Conservation (phyloP, 2,797 vertebrate species). For the Myotis vivesi region DNA sequence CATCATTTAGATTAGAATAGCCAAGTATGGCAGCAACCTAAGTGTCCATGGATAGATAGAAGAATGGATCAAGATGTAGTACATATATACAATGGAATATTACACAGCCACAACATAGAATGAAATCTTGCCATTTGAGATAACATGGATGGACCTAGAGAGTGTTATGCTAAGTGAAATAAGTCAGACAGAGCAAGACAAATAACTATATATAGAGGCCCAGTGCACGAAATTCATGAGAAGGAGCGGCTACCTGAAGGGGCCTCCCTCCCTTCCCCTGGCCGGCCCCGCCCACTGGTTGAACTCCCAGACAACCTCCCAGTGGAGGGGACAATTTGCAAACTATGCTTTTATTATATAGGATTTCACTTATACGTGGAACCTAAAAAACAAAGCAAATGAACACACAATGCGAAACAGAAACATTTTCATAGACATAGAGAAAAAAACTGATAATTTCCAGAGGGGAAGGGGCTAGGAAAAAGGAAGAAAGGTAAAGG, state of each 20-base stretch:
- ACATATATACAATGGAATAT: neutral
- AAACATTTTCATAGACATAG: neutral
- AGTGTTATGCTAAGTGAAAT: neutral
- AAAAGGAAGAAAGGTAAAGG: neutral
- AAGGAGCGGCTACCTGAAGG: too few relatives aligned
- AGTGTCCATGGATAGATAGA: neutral
- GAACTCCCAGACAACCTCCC: too few relatives aligned
- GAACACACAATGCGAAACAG: neutral
- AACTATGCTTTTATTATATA: too few relatives aligned
- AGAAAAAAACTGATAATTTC: neutral
- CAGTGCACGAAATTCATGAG: too few relatives aligned
- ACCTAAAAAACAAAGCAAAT: neutral
- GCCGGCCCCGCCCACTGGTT: too few relatives aligned
- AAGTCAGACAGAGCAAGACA: neutral
- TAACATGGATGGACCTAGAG: neutral
- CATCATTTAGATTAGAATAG: neutral
- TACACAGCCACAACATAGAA: neutral
- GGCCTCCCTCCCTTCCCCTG: too few relatives aligned
- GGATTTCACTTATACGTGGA: neutral
- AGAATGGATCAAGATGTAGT: neutral
- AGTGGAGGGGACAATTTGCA: too few relatives aligned
- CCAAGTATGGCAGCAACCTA: neutral
- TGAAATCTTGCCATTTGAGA: neutral
- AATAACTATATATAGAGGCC: neutral
- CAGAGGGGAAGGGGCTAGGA: too few relatives aligned